These are phyloP conservation scores for Drosophila paranaensis DNA, from an alignment of 2,888 invertebrate genomes.

Conservation along the genomic window DNA sequence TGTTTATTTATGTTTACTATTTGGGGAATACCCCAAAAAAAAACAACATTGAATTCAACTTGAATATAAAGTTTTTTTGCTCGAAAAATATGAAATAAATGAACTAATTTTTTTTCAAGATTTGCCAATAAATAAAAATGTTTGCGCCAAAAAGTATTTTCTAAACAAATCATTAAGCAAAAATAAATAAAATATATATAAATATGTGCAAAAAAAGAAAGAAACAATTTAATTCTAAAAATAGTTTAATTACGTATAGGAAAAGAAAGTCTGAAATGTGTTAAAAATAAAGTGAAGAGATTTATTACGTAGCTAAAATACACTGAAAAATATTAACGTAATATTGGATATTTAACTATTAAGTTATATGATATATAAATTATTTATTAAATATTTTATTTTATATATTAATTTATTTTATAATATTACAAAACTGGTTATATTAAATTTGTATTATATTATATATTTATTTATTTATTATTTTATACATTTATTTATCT, in stretches of 20 bases:
- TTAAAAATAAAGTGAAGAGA: neutral
- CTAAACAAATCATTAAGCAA: neutral
- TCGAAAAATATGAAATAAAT: no score
- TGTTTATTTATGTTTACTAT: no score
- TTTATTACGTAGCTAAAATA: constrained; percentile 1
- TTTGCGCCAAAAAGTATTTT: neutral
- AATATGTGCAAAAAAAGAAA: neutral
- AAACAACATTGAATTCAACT: neutral
- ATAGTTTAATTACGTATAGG: neutral
- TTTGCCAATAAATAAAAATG: neutral
- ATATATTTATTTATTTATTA: neutral
- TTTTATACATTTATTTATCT: no score
- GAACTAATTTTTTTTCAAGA: no score
- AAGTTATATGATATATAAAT: no score
- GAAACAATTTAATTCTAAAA: neutral
- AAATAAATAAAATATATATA: neutral
- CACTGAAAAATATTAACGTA: neutral
- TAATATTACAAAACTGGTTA: no score
- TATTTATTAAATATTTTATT: no score
- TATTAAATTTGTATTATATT: neutral
- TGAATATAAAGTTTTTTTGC: neutral
- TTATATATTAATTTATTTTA: no score
- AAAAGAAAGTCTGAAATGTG: neutral
- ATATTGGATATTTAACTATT: no score
- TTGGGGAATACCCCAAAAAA: constrained; percentile 10